Evolutionary conservation across 1,140 invertebrate species (phyloP), one percentile per base, ranked within the genome.

Genomic region (Trichonephila clavipes): DNA sequence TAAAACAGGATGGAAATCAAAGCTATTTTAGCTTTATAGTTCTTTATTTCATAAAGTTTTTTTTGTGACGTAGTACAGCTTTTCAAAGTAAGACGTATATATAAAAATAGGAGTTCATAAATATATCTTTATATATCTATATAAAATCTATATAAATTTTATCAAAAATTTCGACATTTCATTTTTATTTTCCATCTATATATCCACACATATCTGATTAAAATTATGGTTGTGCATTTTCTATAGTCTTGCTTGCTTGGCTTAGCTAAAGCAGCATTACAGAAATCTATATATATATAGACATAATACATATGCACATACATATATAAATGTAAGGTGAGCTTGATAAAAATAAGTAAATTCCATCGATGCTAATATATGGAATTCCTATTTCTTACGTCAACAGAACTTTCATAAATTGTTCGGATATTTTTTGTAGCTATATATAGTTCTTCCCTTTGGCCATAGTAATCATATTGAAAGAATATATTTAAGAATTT

Each of bases 381-480:
- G 72, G 72, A 77, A 77, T 19, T 77, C 34, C 24, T 40, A 14
- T 77, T 77, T 18, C 5, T 40, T 77, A 77, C 18, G 72, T 40
- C 51, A 85, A 85, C 24, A 85, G 51, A 28, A 44, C n/a, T 19
- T 85, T 19, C 16, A 85, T 61, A 85, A 85, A 85, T 19, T 85
- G 24, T 85, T 85, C 58, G 12, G 51, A 85, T 59, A 18, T 85
- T 85, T 58, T 85, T 51, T 59, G 24, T 59, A 24, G 21, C 58
- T 64, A 64, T 88, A 5, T 88, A 88, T 34, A 88, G 21, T 64
- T 64, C 61, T 64, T 64, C 51, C 61, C 86, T 62, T 88, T 88
- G 62, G 86, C 61, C 28, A 64, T 24, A 21, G 61, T 7, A 34
- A 88, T 64, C 21, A 24, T n/a, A 88, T n/a, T 88, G 34, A 62